Conservation (phyloP, 2,888 invertebrate species). For the Cyclophora punctaria region DNA sequence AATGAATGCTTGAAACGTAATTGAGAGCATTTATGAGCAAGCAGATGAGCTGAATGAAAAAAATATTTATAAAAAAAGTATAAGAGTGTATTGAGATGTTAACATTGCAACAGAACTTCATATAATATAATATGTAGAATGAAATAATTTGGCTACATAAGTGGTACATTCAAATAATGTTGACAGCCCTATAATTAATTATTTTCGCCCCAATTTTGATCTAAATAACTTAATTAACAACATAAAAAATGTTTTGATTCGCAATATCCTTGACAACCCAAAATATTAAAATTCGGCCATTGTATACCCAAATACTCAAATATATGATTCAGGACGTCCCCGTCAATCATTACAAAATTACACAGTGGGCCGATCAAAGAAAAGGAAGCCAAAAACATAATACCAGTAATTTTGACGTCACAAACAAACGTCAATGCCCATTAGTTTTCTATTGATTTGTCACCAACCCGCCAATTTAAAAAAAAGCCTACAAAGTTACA, state of each 20-base stretch:
- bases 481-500: constrained; percentile 16
- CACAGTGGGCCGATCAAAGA: constrained; percentile 6
- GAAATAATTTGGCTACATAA: no score
- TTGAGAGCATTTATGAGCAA: no score
- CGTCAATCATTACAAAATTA: constrained; percentile 12
- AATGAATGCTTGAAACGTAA: no score
- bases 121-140: no score
- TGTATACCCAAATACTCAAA: constrained; percentile 2
- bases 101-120: no score
- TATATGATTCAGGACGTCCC: background rate
- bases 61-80: no score
- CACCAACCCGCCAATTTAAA: constrained; percentile 21
- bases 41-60: no score
- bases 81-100: no score
- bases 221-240: background rate
- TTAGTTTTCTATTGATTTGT: constrained; percentile 13
- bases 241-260: background rate
- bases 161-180: no score
- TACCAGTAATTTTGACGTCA: constrained; percentile 19
- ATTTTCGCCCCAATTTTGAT: no score
- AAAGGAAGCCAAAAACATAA: constrained; percentile 11
- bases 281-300: constrained; percentile 9
- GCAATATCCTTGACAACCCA: constrained; percentile 2
- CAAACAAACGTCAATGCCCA: constrained; percentile 10
- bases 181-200: no score